Percentiles rank a stretch among this genome's conserved stretches.
These are phyloP conservation scores for Pempheris klunzingeri DNA, from an alignment of 2,797 vertebrate species.

Conservation along the genomic window DNA sequence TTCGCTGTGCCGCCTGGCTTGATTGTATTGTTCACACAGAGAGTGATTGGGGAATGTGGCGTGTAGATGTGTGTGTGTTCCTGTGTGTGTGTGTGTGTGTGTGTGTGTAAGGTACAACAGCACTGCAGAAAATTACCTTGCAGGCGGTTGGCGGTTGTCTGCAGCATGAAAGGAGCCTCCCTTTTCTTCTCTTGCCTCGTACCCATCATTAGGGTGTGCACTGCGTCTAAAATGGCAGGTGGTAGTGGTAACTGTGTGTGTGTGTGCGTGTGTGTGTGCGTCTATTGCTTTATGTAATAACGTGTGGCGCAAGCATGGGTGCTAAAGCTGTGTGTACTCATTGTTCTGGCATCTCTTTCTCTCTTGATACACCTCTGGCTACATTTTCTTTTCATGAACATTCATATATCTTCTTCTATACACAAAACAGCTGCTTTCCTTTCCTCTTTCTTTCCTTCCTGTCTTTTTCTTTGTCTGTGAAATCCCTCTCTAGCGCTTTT, in stretches of 20 bases:
- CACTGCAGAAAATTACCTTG: conserved; percentile 78
- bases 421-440: conserved; percentile 43
- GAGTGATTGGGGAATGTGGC: conserved; percentile 70
- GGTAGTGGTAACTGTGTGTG: conserved; percentile 53
- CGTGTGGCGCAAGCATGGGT: conserved; percentile 57
- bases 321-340: conserved; percentile 58
- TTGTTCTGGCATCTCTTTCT: conserved; percentile 67
- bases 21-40: conserved; percentile 73
- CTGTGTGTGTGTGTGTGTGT: conserved; percentile 26
- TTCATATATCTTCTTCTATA: conserved; percentile 28
- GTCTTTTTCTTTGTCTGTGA: conserved; percentile 42
- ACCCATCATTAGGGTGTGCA: conserved; percentile 75
- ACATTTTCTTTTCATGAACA: conserved; percentile 42
- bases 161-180: conserved; percentile 78
- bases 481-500: conserved; percentile 39
- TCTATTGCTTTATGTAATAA: conserved; percentile 66
- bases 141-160: conserved; percentile 66
- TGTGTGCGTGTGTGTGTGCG: conserved; percentile 21
- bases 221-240: conserved; percentile 77
- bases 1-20: conserved; percentile 62
- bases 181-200: conserved; percentile 71
- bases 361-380: conserved; percentile 37
- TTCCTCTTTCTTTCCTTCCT: neutral
- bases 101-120: conserved; percentile 57
- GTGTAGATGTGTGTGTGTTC: conserved; percentile 49